Percentiles rank a stretch among this genome's conserved stretches.
These are phyloP conservation scores for Dynastes hyllus DNA, from an alignment of 2,888 invertebrate genomes.

Conservation along the genomic window DNA sequence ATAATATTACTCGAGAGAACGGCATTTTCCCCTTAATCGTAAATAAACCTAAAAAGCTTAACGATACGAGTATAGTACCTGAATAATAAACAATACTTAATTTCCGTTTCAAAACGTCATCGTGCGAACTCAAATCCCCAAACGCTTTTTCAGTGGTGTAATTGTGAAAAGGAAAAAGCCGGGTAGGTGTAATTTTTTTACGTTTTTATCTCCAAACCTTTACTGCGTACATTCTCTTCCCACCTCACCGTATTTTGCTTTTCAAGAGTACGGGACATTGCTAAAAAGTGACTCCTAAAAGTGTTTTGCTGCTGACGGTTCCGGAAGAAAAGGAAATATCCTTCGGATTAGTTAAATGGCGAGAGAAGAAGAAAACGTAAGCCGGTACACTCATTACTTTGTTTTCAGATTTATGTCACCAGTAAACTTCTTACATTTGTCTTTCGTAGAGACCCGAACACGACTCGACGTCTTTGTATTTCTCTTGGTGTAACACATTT, in stretches of 20 bases:
- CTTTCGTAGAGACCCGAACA: background rate
- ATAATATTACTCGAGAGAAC: too few relatives aligned
- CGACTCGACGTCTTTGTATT: background rate
- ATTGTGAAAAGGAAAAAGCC: too few relatives aligned
- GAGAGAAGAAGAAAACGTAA: slow-evolving; percentile 18
- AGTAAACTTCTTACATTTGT: slow-evolving; percentile 23
- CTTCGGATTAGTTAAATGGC: background rate
- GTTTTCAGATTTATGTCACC: slow-evolving; percentile 28
- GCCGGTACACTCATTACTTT: slow-evolving; percentile 30
- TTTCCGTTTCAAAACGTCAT: background rate
- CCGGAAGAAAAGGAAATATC: background rate
- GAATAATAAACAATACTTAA: slow-evolving; percentile 2
- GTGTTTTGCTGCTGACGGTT: slow-evolving; percentile 19
- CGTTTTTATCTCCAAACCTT: too few relatives aligned
- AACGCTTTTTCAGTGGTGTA: background rate
- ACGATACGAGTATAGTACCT: background rate
- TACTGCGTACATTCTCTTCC: background rate
- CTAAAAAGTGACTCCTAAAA: slow-evolving; percentile 7
- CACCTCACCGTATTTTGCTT: too few relatives aligned
- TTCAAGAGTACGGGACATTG: too few relatives aligned
- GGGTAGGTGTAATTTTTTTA: too few relatives aligned
- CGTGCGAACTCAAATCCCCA: background rate
- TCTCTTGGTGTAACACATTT: background rate
- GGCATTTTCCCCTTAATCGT: too few relatives aligned
- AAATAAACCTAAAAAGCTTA: background rate